phyloP scores from a whole-genome alignment of 2,888 invertebrate genomes.

The Nysson spinosus region DNA sequence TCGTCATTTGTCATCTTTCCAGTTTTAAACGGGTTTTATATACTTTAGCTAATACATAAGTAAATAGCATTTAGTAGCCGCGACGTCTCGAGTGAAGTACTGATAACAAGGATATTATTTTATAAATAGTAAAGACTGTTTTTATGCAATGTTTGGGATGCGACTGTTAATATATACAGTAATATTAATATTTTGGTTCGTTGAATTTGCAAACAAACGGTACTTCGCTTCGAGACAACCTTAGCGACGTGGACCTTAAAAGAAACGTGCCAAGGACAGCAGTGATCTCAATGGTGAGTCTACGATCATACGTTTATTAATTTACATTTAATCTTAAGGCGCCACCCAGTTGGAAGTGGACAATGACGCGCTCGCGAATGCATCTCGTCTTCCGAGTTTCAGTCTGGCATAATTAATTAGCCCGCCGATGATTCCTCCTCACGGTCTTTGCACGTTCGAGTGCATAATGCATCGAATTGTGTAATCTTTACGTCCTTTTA shows the following conservation, averaged over 20 bases:
- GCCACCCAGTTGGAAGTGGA: constrained; percentile 22
- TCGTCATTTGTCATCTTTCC: too few relatives aligned
- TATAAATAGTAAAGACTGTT: too few relatives aligned
- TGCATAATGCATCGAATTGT: constrained; percentile 25
- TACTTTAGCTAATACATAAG: too few relatives aligned
- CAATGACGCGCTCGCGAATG: constrained; percentile 6
- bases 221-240: constrained; percentile 27
- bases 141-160: constrained; percentile 11
- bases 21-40: too few relatives aligned
- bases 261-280: constrained; percentile 57
- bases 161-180: constrained; percentile 5
- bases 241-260: constrained; percentile 51
- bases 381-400: constrained; percentile 10
- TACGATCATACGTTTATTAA: constrained; percentile 43
- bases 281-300: constrained; percentile 24
- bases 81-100: too few relatives aligned
- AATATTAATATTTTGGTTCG: constrained; percentile 32
- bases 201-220: constrained; percentile 49
- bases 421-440: constrained; percentile 19
- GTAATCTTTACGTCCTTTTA: constrained; percentile 22
- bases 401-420: constrained; percentile 24
- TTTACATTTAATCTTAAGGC: constrained; percentile 41
- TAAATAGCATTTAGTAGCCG: too few relatives aligned
- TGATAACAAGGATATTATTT: too few relatives aligned
- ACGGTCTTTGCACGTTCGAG: constrained; percentile 25